Base-by-base conservation (phyloP, 1,140 invertebrate genomes). In the Pinna nobilis region DNA sequence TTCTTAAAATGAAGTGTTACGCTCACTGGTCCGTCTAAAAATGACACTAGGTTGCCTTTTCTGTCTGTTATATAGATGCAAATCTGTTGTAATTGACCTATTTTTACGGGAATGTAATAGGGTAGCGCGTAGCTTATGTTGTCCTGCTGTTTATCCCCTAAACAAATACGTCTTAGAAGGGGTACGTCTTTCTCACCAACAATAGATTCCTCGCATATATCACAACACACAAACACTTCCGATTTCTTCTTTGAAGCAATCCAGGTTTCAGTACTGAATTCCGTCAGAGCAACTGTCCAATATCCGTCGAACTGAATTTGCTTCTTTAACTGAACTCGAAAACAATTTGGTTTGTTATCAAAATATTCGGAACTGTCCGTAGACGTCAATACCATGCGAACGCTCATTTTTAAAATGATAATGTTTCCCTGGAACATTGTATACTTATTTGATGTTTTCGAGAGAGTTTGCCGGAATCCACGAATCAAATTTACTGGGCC, bases 1-100 rank as follows among this genome's bases (percentile, higher is more conserved):
- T 61, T 59, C 13, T 30, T 73, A 20, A 73, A 57, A 23, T 66
- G 70, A 60, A 73, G 63, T 67, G 70, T 67, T 20, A 73, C 37
- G 11, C 63, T 51, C 55, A 73, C 61, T n/a, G 20, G 41, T 33
- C 61, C 70, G n/a, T 28, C 50, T 25, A 72, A 23, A 28, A 72
- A 72, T 72, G 51, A 41, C 9, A 60, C 70, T 11, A 39, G 41
- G 9, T 59, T 32, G 5, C 23, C 32, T 5, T 51, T 15, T 47
- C 64, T 37, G 50, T 65, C 63, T 2, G 2, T 72, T 72, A 72
- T 66, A 65, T 72, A 72, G n/a, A 72, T 44, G 33, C 51, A 33
- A 3, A 72, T 65, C 37, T 72, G 50, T 4, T 49, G 37, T n/a
- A 72, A 41, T 28, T 65, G 47, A 0, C 61, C 61, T 6, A 49